Evolutionary conservation across 2,797 vertebrate species (phyloP).

Genomic region (Sciurus vulgaris): DNA sequence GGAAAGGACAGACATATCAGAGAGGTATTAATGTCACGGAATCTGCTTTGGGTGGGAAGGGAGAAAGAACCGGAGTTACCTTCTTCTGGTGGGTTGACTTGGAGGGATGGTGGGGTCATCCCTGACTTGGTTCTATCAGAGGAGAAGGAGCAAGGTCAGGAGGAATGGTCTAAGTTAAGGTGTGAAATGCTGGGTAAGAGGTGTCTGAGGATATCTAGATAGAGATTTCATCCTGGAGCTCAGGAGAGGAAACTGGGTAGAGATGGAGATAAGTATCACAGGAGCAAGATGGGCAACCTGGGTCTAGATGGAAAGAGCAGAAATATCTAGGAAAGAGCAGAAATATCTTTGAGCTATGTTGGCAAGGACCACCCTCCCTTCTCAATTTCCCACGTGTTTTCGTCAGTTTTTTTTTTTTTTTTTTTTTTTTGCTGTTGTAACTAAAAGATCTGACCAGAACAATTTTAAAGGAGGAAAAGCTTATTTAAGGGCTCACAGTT

Average conservation of each 20-base stretch:
- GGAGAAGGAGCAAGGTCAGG: background rate
- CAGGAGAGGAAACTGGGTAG: background rate
- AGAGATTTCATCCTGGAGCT: background rate
- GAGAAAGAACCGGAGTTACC: background rate
- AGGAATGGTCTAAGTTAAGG: background rate
- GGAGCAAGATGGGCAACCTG: background rate
- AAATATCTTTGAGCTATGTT: background rate
- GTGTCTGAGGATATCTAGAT: background rate
- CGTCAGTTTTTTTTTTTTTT: too few species aligned
- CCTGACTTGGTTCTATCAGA: background rate
- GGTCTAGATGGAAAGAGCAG: background rate
- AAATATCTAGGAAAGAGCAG: background rate
- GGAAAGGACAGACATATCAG: background rate
- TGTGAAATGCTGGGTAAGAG: background rate
- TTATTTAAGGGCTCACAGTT: too few species aligned
- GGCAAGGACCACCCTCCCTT: background rate
- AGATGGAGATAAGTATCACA: accelerated
- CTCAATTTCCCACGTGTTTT: background rate
- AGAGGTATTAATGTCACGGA: background rate
- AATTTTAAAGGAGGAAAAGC: too few species aligned
- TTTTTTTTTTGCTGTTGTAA: too few species aligned
- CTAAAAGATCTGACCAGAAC: too few species aligned
- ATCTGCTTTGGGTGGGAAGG: background rate
- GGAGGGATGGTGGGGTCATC: background rate
- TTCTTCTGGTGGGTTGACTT: background rate